Evolutionary conservation across 1,140 invertebrate species (phyloP).

Genomic region (Caenorhabditis elegans): WBcel235 BX284602.5:4303501-4304000

Average conservation of each 20-base stretch:
- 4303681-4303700: not conserved
- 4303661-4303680: too few relatives aligned
- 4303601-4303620: not conserved
- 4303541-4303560: too few relatives aligned
- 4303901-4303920: constrained; percentile 54
- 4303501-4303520: too few relatives aligned
- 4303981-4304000: not conserved
- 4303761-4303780: constrained; percentile 58
- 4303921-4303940: constrained; percentile 42
- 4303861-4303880: constrained; percentile 50
- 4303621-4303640: too few relatives aligned
- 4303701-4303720: constrained; percentile 58
- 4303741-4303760: constrained; percentile 60
- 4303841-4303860: constrained; percentile 46
- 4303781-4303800: constrained; percentile 46
- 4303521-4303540: too few relatives aligned
- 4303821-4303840: constrained; percentile 33
- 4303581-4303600: too few relatives aligned
- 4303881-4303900: constrained; percentile 53
- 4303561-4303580: too few relatives aligned
- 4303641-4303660: too few relatives aligned
- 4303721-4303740: constrained; percentile 62
- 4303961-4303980: constrained; percentile 16
- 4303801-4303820: constrained; percentile 39
- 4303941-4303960: not conserved